Base-by-base conservation (phyloP, 2,797 vertebrate genomes). In the Muscicapa striata region DNA sequence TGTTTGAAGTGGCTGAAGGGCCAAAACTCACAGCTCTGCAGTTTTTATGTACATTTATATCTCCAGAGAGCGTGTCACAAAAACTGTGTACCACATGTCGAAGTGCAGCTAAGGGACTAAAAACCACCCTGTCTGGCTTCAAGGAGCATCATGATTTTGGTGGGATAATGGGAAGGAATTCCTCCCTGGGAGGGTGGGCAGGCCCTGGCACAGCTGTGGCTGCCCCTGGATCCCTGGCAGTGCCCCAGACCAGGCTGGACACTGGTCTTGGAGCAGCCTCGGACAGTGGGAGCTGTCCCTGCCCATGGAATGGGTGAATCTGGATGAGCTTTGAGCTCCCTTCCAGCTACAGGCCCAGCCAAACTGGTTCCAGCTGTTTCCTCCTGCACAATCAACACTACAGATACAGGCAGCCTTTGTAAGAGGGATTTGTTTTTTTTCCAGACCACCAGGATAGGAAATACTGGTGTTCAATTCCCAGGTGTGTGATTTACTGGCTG, bases 111-210 rank as follows among this genome's bases (percentile, higher is more conserved):
- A 5, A 29, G 74, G 63, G 51, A 29, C 22, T 58, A 13, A 43
- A 46, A 70, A 2, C n/a, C 54, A 20, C 27, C 41, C 49, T 38
- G 6, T 6, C 43, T 43, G 74, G 26, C 51, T 73, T 61, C 55
- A 20, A 46, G 48, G 34, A 74, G 23, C 15, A 2, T 19, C 40
- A 3, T 29, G 21, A 6, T 70, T 46, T 26, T 27, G 13, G 5
- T 46, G 26, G 38, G 45, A 30, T 30, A 1, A 10, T 11, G 15
- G 52, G 51, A 16, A 51, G 45, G 16, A 46, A 34, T 58, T 51
- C 0, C 1, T 70, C 4, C 11, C n/a, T 58, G 29, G 0, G 36
- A 45, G 20, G 8, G 5, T 22, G 61, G 16, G 0, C 0, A 73
- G 26, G 27, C 18, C 23, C 29, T 55, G 83, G 64, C 30, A 45